phyloP scores from a whole-genome alignment of 2,888 invertebrate species.

The Sicus ferrugineus region DNA sequence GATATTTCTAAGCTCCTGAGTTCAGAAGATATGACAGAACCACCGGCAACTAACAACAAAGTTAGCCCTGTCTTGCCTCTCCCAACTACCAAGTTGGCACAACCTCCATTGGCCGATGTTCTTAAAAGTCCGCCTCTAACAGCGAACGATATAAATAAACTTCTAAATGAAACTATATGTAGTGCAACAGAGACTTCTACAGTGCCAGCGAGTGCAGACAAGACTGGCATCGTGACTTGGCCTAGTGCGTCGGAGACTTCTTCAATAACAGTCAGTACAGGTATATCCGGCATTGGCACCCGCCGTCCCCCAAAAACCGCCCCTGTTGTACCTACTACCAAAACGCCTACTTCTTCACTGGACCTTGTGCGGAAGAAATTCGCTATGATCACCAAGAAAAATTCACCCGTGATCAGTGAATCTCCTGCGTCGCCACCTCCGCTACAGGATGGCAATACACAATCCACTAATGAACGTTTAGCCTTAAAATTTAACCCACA shows the following conservation, averaged over 20 bases:
- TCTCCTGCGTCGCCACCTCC: slow-evolving; percentile 28
- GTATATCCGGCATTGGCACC: slow-evolving; percentile 39
- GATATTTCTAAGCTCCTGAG: slow-evolving; percentile 51
- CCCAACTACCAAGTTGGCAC: slow-evolving; percentile 32
- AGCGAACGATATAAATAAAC: slow-evolving; percentile 51
- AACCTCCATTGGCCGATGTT: slow-evolving; percentile 47
- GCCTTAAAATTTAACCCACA: slow-evolving; percentile 66
- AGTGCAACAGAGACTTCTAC: slow-evolving; percentile 2
- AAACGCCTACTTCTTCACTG: slow-evolving; percentile 34
- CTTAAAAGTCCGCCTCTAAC: slow-evolving; percentile 55
- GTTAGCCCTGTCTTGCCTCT: not conserved
- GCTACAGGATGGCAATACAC: not conserved
- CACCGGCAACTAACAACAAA: slow-evolving; percentile 1
- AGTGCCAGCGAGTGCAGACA: too few relatives aligned
- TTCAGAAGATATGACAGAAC: too few relatives aligned
- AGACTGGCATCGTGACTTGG: too few relatives aligned
- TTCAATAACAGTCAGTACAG: not conserved
- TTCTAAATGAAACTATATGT: slow-evolving; percentile 47
- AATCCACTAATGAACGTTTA: slow-evolving; percentile 39
- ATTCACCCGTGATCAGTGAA: slow-evolving; percentile 33
- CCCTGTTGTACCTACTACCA: not conserved
- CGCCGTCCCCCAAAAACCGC: slow-evolving; percentile 27
- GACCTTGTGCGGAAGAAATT: slow-evolving; percentile 50
- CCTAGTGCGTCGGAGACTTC: too few relatives aligned
- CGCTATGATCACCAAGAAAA: slow-evolving; percentile 45